Evolutionary conservation across 2,888 invertebrate species (phyloP), one percentile per base, ranked within the genome.

Genomic region (Sepioteuthis lessoniana): DNA sequence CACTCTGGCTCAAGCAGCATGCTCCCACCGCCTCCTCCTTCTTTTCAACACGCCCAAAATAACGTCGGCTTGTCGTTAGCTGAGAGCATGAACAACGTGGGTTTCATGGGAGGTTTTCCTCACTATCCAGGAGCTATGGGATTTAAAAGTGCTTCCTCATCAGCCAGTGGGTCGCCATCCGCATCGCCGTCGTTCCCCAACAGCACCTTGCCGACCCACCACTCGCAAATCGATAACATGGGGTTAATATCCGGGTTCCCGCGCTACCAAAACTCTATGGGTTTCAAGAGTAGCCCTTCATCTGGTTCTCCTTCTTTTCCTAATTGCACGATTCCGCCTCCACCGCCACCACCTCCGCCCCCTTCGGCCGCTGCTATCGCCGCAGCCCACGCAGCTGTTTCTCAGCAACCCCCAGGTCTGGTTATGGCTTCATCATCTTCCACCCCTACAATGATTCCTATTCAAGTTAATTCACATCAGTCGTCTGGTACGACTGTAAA

Each of bases 361-460:
- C n/a, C 93, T n/a, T 35, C 60, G 31, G 38, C 90, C 31, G 94
- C 35, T 21, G 90, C 76, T 47, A 37, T 35, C 28, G 50, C 93
- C 21, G 91, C 94, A 76, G 47, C 93, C 47, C 93, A 93, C 35
- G 90, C 91, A 8, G 55, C 93, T 37, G 50, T 93, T n/a, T 76
- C 93, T 28, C 35, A 46, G 60, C 46, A 46, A 90, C 50, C 76
- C 47, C 76, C 42, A 47, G 60, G 42, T 91, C 76, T 55, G 93
- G 93, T 37, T 55, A 94, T 90, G 93, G 37, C n/a, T 28, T 46
- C 76, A 42, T 90, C 60, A 31, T 47, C 92, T 42, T 92, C 92
- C n/a, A 92, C 92, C 19, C 92, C 92, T 47, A 92, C 92, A n/a
- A 92, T 92, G 92, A 92, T 92, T n/a, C 92, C 92, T 19, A 92